phyloP scores from a whole-genome alignment of 2,888 invertebrate species.

The Zhuqinia jingwanae region DNA sequence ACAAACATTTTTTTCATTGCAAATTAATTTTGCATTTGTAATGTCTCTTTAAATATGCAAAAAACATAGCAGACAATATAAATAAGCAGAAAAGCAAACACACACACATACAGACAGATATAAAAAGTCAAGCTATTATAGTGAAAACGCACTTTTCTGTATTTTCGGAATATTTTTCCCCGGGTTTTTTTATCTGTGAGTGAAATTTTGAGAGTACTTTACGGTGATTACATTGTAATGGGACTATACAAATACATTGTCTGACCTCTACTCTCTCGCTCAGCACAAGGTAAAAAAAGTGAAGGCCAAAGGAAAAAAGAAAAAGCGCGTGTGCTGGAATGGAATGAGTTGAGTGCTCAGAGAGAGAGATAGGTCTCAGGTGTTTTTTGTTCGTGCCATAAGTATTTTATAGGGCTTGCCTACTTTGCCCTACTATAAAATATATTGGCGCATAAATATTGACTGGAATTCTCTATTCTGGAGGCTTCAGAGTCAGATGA shows the following conservation, averaged over 20 bases:
- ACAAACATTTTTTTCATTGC: conserved; percentile 7
- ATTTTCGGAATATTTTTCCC: background rate
- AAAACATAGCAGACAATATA: background rate
- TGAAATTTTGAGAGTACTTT: background rate
- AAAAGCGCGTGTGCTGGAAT: background rate
- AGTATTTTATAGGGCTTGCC: no score
- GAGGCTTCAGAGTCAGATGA: background rate
- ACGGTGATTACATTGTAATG: conserved; percentile 32
- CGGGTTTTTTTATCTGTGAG: background rate
- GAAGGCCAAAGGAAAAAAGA: no score
- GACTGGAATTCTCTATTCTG: background rate
- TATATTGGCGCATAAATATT: background rate
- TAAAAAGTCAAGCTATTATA: no score
- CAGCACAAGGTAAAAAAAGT: background rate
- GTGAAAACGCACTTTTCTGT: background rate
- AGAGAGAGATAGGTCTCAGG: background rate
- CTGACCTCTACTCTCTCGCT: no score
- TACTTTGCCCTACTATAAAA: background rate
- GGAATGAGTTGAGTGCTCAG: background rate
- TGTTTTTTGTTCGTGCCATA: background rate
- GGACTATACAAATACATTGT: background rate
- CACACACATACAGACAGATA: background rate
- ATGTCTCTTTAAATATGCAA: background rate
- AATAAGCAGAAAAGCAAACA: background rate
- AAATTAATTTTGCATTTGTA: conserved; percentile 46